These are phyloP conservation scores for Oscarella lobularis DNA, from an alignment of 37 sponge, comb jelly and placozoan genomes.

Conservation along the genomic window DNA sequence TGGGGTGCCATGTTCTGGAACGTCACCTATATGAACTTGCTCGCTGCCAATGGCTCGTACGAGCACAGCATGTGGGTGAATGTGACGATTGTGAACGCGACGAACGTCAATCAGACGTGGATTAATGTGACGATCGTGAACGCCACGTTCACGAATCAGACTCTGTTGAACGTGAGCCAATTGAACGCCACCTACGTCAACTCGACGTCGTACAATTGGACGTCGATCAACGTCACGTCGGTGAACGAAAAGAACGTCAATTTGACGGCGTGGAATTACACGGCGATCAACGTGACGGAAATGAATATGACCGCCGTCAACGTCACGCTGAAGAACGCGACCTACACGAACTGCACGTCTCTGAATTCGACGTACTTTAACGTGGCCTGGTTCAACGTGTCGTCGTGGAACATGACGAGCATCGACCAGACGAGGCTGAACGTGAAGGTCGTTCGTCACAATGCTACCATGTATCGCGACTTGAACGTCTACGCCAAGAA, in stretches of 20 bases:
- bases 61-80: neutral
- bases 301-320: neutral
- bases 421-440: too few relatives aligned
- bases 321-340: neutral
- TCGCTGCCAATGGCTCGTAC: neutral
- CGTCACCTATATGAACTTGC: neutral
- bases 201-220: neutral
- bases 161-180: neutral
- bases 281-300: neutral
- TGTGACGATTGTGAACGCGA: neutral
- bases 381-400: neutral
- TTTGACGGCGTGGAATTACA: neutral
- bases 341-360: neutral
- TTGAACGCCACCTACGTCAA: neutral
- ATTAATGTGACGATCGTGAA: neutral
- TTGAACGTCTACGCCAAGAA: too few relatives aligned
- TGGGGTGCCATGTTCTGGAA: neutral
- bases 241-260: neutral
- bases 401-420: neutral
- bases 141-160: neutral
- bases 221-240: neutral
- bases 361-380: neutral
- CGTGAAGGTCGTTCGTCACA: too few relatives aligned
- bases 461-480: too few relatives aligned
- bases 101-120: neutral